Evolutionary conservation across 2,797 vertebrate species (phyloP).

Genomic region (Telmatherina bonti): DNA sequence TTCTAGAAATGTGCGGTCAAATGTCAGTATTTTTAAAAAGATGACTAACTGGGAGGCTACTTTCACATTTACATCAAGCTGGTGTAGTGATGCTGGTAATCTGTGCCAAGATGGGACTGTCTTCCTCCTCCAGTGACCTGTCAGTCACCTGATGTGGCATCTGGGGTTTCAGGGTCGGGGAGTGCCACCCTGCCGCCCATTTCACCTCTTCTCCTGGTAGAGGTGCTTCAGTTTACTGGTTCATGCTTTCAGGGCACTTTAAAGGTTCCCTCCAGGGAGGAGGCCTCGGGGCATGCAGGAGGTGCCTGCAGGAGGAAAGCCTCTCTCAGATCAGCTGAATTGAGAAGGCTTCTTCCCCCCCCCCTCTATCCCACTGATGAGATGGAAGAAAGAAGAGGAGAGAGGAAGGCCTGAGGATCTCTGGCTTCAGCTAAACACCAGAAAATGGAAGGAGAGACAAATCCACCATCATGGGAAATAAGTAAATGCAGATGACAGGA

Average conservation of each 20-base stretch:
- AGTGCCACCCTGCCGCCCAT: no score
- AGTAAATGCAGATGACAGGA: conserved; percentile 26
- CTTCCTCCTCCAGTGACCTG: background rate
- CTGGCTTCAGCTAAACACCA: no score
- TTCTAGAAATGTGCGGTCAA: no score
- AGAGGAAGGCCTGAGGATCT: background rate
- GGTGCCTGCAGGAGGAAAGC: background rate
- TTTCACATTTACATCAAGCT: background rate
- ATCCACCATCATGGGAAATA: conserved; percentile 8
- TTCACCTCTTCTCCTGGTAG: no score
- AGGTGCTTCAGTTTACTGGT: background rate
- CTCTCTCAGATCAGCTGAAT: no score
- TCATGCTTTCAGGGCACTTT: background rate
- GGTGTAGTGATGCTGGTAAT: background rate
- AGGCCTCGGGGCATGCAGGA: background rate
- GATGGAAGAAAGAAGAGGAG: background rate
- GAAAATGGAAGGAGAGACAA: background rate
- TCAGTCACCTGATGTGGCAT: background rate
- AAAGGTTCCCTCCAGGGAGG: background rate
- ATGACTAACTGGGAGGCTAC: background rate
- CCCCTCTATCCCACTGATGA: background rate
- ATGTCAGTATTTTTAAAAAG: no score
- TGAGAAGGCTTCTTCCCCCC: no score
- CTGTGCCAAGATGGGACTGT: background rate
- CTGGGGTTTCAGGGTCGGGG: no score